Evolutionary conservation across 2,113 vertebrate species (phyloP).

Genomic region (Eonycteris spelaea): DNA sequence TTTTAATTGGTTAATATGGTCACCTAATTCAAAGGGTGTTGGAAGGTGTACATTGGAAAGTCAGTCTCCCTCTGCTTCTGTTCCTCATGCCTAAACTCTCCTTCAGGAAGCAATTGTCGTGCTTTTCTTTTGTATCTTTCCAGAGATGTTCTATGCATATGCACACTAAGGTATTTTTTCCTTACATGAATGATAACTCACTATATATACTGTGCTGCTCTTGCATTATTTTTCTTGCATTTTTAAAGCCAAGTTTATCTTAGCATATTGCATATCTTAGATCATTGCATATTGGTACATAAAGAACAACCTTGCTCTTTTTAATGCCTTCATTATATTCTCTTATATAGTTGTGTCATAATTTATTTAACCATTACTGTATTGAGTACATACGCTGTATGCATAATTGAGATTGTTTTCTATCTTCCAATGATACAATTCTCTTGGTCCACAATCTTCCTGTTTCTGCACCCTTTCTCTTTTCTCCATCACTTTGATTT

Average conservation of each 20-base stretch:
- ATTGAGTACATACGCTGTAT: not conserved
- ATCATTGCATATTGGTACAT: not conserved
- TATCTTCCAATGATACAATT: not conserved
- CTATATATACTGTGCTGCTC: not conserved
- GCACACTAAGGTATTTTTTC: not conserved
- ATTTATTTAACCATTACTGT: not conserved
- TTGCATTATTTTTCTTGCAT: not conserved
- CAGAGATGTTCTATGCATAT: not conserved
- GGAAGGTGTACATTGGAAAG: not conserved
- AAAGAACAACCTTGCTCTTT: not conserved
- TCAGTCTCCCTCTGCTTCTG: not conserved
- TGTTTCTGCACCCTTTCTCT: not conserved
- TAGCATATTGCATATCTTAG: not conserved
- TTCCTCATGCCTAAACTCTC: not conserved
- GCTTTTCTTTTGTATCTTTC: not conserved
- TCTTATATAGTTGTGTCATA: not conserved
- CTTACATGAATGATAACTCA: not conserved
- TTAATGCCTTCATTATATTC: not conserved
- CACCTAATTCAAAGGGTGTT: not conserved
- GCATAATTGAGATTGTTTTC: conserved; percentile 14
- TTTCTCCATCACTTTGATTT: not conserved
- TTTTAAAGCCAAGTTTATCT: conserved; percentile 14
- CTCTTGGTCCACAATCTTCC: not conserved
- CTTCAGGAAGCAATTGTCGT: not conserved
- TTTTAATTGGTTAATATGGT: not conserved